Conservation (phyloP, 2,888 invertebrate species). For the Coelogynopora nodosa region DNA sequence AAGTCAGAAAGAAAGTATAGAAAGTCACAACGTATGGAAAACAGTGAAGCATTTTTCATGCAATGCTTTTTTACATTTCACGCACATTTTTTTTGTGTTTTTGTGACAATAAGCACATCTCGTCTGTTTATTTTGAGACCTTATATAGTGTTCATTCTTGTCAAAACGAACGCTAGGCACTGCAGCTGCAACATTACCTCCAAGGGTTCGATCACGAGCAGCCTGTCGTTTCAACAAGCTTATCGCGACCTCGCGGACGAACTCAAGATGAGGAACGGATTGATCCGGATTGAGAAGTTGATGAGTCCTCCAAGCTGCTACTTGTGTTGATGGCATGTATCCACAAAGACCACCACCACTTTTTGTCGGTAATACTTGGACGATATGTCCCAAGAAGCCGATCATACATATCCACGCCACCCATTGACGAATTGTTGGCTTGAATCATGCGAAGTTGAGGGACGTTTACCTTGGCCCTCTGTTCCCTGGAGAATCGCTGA, state of each 20-base stretch:
- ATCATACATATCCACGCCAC: neutral
- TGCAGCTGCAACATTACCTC: too few species aligned
- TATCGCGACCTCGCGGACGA: neutral
- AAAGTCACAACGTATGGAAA: too few species aligned
- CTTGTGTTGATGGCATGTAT: neutral
- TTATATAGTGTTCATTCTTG: too few species aligned
- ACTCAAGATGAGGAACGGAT: neutral
- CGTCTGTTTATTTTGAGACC: too few species aligned
- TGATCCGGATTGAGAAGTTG: neutral
- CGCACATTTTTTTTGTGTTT: too few species aligned
- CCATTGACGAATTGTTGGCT: neutral
- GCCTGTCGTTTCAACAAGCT: too few species aligned
- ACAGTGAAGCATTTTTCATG: too few species aligned
- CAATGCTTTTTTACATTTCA: too few species aligned
- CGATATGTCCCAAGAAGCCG: neutral
- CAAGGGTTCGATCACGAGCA: too few species aligned
- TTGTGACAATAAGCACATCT: too few species aligned
- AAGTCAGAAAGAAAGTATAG: too few species aligned
- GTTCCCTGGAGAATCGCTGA: neutral
- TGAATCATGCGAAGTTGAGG: neutral
- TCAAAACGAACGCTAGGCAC: too few species aligned
- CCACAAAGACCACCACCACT: conserved; percentile 30
- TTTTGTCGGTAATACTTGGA: neutral
- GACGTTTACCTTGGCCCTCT: neutral
- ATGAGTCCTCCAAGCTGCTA: neutral